Conservation (phyloP, 2,888 invertebrate species). For the Lochmaea crataegi region DNA sequence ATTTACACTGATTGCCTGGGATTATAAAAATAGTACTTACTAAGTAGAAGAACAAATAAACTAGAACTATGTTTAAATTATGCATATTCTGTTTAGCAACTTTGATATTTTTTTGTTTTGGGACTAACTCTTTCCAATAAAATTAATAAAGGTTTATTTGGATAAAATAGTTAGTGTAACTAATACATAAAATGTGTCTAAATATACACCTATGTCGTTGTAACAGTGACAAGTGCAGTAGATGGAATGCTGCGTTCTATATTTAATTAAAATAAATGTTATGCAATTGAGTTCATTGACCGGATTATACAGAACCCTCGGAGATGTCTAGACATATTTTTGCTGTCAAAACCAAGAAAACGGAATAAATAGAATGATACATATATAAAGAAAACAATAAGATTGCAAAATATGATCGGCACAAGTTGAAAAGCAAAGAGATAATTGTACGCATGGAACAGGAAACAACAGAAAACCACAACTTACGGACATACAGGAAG, state of each 20-base stretch:
- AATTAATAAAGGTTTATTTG: too few species aligned
- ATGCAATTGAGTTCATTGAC: background rate
- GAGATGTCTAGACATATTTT: background rate
- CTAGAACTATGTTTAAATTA: constrained; percentile 4
- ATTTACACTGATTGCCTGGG: constrained; percentile 47
- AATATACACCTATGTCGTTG: background rate
- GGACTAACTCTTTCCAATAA: too few species aligned
- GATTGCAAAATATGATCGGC: too few species aligned
- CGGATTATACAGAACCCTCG: background rate
- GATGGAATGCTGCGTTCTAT: background rate
- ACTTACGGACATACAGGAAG: too few species aligned
- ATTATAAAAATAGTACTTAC: constrained; percentile 52
- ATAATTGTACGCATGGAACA: too few species aligned
- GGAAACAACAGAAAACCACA: too few species aligned
- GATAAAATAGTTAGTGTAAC: background rate
- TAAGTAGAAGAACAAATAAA: constrained; percentile 27
- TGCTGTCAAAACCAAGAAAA: too few species aligned
- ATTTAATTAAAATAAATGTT: constrained; percentile 15
- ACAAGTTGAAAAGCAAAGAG: too few species aligned
- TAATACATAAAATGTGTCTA: background rate
- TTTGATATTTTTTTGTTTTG: background rate
- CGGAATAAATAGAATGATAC: too few species aligned
- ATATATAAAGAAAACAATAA: too few species aligned
- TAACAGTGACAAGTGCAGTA: background rate
- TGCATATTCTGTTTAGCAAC: background rate